phyloP scores from a whole-genome alignment of 2,888 invertebrate species.

The Synanthedon myopaeformis region DNA sequence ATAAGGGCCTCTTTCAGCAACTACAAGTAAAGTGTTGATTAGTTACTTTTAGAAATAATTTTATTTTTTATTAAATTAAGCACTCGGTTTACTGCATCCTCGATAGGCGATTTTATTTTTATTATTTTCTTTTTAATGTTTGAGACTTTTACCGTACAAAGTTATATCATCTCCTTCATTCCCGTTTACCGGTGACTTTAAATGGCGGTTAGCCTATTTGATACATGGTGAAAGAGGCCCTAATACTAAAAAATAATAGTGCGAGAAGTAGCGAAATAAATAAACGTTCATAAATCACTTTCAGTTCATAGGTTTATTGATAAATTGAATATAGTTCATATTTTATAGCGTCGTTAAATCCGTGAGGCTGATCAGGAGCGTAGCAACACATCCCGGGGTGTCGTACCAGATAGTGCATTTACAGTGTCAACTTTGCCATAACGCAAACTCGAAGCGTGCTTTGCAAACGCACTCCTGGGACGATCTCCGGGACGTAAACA shows the following conservation, averaged over 20 bases:
- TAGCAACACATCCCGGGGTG: constrained; percentile 79
- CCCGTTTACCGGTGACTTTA: too few species aligned
- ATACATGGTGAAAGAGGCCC: too few species aligned
- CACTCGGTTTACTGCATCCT: too few species aligned
- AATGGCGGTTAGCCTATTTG: too few species aligned
- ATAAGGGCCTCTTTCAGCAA: too few species aligned
- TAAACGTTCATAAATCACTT: not conserved
- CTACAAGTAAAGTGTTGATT: too few species aligned
- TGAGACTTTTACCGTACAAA: too few species aligned
- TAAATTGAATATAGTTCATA: constrained; percentile 32
- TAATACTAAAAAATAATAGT: constrained; percentile 9
- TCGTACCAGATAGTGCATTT: constrained; percentile 99
- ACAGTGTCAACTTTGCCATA: constrained; percentile 78
- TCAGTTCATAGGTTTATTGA: constrained; percentile 18
- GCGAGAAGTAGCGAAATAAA: constrained; percentile 4
- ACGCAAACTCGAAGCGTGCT: constrained; percentile 65
- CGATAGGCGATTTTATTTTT: too few species aligned
- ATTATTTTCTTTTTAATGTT: too few species aligned
- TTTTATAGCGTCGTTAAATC: constrained; percentile 24
- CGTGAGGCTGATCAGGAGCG: constrained; percentile 45
- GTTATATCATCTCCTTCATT: too few species aligned
- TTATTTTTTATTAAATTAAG: too few species aligned
- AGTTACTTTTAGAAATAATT: too few species aligned
- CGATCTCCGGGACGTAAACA: constrained; percentile 82
- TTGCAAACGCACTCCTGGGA: constrained; percentile 99